Conservation (phyloP, 2,888 invertebrate genomes). For the Tenthredo notha region DNA sequence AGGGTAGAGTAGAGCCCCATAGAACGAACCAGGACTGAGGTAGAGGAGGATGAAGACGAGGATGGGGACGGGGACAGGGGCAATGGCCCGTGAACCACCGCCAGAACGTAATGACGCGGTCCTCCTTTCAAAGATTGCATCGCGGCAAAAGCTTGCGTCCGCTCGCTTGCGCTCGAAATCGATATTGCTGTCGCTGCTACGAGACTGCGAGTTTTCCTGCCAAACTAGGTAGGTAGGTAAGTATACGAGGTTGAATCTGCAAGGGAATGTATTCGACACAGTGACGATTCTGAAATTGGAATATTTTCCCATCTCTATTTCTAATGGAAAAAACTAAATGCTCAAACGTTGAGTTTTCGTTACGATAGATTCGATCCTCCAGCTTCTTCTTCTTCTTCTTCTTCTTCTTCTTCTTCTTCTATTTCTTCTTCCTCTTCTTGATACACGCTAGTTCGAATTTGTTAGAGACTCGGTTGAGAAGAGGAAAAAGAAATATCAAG, state of each 20-base stretch:
- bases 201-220: conserved; percentile 19
- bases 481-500: neutral
- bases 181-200: conserved; percentile 33
- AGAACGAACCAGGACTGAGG: conserved; percentile 60
- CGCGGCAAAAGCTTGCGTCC: conserved; percentile 74
- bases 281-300: conserved; percentile 18
- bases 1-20: conserved; percentile 54
- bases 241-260: neutral
- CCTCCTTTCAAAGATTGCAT: conserved; percentile 79
- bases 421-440: neutral
- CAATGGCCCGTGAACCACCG: conserved; percentile 78
- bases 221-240: neutral
- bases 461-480: neutral
- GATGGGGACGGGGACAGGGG: conserved; percentile 64
- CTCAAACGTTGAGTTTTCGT: neutral
- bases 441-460: neutral
- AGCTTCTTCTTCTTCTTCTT: too few relatives aligned
- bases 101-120: conserved; percentile 77
- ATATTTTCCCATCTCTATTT: neutral
- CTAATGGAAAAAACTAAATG: neutral
- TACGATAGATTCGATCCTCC: neutral
- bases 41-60: conserved; percentile 62
- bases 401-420: too few relatives aligned
- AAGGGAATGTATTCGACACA: conserved; percentile 16
- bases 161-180: conserved; percentile 51